phyloP scores from a whole-genome alignment of 1,140 invertebrate species.

The Drosophila nannoptera region DNA sequence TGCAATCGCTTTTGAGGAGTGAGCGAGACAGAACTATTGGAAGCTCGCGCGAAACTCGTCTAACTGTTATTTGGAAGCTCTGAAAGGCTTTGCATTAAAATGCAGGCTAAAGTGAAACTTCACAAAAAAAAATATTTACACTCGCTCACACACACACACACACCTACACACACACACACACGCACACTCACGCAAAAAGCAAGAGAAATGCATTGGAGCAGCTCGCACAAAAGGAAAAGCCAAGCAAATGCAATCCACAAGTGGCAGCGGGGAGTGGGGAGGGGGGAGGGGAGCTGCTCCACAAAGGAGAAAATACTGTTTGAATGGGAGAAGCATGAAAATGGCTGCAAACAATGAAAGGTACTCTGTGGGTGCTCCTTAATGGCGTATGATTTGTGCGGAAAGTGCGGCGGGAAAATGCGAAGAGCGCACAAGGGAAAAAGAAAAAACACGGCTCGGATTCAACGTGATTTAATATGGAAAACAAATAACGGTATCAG shows the following conservation, averaged over 20 bases:
- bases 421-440: background rate
- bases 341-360: slow-evolving; percentile 37
- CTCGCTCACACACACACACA: background rate
- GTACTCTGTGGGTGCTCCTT: slow-evolving; percentile 34
- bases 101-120: background rate
- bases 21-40: too few species aligned
- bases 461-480: slow-evolving; percentile 23
- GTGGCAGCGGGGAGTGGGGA: background rate
- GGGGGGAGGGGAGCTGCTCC: slow-evolving; percentile 9
- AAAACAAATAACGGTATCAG: background rate
- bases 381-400: slow-evolving; percentile 47
- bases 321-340: slow-evolving; percentile 17
- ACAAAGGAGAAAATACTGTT: slow-evolving; percentile 11
- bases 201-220: slow-evolving; percentile 20
- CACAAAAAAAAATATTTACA: too few species aligned
- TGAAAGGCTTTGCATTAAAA: background rate
- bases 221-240: slow-evolving; percentile 13
- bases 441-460: slow-evolving; percentile 5
- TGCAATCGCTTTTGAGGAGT: too few species aligned
- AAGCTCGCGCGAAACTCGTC: too few species aligned
- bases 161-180: slow-evolving; percentile 6
- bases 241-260: background rate
- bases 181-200: too few species aligned
- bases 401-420: background rate
- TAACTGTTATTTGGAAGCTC: background rate